phyloP scores from a whole-genome alignment of 2,113 vertebrate genomes.

The Emydura subglobosa region DNA sequence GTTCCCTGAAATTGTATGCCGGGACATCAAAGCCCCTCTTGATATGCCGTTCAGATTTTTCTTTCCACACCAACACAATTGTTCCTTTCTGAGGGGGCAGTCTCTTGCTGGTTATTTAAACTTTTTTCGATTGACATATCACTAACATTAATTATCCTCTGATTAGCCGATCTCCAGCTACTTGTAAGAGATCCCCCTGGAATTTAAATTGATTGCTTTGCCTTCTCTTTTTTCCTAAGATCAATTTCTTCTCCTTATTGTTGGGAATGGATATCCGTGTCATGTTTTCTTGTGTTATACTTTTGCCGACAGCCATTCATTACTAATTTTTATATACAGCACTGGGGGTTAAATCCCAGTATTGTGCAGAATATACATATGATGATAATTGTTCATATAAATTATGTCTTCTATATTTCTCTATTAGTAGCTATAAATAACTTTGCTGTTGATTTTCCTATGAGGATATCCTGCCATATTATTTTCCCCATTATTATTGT shows the following conservation, averaged over 20 bases:
- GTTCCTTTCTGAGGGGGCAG: not conserved
- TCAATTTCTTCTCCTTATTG: not conserved
- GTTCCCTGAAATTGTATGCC: not conserved
- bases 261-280: not conserved
- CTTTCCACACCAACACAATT: not conserved
- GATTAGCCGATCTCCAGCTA: not conserved
- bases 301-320: not conserved
- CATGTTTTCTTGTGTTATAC: not conserved
- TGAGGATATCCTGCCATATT: not conserved
- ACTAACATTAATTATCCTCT: not conserved
- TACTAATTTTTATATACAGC: not conserved
- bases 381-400: not conserved
- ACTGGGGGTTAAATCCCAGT: not conserved
- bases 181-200: not conserved
- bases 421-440: not conserved
- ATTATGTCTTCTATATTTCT: not conserved
- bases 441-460: not conserved
- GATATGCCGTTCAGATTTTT: not conserved
- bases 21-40: not conserved
- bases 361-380: fast-evolving
- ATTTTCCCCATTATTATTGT: not conserved
- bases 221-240: not conserved
- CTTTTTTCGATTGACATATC: not conserved
- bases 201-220: not conserved
- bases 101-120: not conserved